Percentiles rank a stretch among this genome's conserved stretches.
Evolutionary conservation across 2,113 vertebrate species (phyloP).

Genomic region (Damaliscus lunatus): DNA sequence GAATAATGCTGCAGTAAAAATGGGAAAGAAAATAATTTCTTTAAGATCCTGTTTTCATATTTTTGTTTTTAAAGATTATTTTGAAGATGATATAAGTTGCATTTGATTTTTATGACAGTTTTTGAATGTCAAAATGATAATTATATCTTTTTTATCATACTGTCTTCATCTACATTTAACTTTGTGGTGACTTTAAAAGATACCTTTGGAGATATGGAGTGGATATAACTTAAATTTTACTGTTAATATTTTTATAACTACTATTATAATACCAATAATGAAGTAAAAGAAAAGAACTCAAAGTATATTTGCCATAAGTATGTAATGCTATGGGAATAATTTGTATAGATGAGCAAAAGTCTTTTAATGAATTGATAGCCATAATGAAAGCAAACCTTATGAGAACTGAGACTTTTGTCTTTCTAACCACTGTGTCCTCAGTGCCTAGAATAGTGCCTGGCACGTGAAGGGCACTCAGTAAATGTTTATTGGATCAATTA

Average conservation of each 20-base stretch:
- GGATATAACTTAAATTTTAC: background rate
- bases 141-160: background rate
- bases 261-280: background rate
- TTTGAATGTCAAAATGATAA: background rate
- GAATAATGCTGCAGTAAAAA: background rate
- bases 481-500: background rate
- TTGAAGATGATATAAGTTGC: background rate
- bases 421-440: background rate
- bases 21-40: background rate
- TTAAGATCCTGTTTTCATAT: background rate
- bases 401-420: background rate
- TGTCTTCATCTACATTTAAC: background rate
- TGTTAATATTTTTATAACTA: background rate
- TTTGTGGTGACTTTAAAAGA: background rate
- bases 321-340: background rate
- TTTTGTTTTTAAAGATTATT: slow-evolving; percentile 13
- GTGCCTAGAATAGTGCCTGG: background rate
- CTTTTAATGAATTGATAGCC: background rate
- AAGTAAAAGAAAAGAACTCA: background rate
- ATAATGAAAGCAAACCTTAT: background rate
- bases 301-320: background rate
- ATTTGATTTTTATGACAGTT: background rate
- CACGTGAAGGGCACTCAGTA: background rate
- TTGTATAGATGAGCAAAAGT: background rate
- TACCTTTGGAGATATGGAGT: background rate